Conservation (phyloP, 2,113 vertebrate species). For the Poeciliopsis turrubarensis region DNA sequence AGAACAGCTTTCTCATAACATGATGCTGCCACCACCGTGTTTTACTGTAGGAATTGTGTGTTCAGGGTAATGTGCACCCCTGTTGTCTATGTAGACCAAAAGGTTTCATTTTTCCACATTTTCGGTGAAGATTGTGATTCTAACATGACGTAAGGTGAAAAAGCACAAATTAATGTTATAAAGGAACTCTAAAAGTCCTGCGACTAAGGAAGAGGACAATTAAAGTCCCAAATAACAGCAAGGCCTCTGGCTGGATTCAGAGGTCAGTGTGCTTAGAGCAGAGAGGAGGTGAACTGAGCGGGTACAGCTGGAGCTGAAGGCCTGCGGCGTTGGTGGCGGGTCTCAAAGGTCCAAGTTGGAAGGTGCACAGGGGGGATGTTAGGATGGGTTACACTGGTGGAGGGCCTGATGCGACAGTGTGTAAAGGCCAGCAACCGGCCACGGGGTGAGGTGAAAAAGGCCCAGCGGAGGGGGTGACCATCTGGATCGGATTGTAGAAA, state of each 20-base stretch:
- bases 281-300: constrained; percentile 36
- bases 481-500: constrained; percentile 83
- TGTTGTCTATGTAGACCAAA: not conserved
- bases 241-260: constrained; percentile 57
- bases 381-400: not conserved
- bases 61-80: too few relatives aligned
- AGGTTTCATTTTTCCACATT: not conserved
- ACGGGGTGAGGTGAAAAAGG: constrained; percentile 30
- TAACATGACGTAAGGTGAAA: not conserved
- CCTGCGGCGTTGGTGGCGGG: constrained; percentile 32
- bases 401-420: constrained; percentile 34
- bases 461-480: constrained; percentile 67
- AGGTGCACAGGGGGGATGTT: constrained; percentile 40
- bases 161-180: not conserved
- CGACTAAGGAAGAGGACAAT: constrained; percentile 13
- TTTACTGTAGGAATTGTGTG: not conserved
- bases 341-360: constrained; percentile 57
- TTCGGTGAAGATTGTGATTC: not conserved
- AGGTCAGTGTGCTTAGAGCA: constrained; percentile 62
- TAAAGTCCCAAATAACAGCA: constrained; percentile 35
- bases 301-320: constrained; percentile 58
- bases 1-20: too few relatives aligned
- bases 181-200: not conserved
- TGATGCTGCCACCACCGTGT: not conserved
- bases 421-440: constrained; percentile 44